Evolutionary conservation across 1,140 invertebrate species (phyloP).

Genomic region (Cydia fagiglandana): DNA sequence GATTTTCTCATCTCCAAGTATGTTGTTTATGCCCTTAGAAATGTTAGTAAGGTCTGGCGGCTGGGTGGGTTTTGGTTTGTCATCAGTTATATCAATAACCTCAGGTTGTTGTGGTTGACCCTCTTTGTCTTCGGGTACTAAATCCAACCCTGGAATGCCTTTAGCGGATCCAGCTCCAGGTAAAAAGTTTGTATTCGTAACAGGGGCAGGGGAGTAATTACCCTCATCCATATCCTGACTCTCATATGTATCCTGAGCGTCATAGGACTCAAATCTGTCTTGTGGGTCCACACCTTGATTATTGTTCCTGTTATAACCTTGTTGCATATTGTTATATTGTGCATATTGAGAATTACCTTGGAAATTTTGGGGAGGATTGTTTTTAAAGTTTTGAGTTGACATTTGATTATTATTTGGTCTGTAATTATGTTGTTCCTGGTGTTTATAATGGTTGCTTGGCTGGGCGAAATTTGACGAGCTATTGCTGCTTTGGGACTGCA

Average conservation of each 20-base stretch:
- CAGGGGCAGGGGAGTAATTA: background rate
- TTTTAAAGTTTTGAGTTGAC: constrained; percentile 39
- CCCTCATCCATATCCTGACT: constrained; percentile 32
- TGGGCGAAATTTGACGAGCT: constrained; percentile 33
- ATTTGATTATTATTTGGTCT: constrained; percentile 35
- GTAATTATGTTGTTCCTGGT: constrained; percentile 33
- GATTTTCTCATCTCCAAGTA: constrained; percentile 81
- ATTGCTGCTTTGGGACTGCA: constrained; percentile 32
- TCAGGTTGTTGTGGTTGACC: constrained; percentile 46
- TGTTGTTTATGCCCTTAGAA: constrained; percentile 81
- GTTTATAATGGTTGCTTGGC: constrained; percentile 36
- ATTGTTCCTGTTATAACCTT: constrained; percentile 48
- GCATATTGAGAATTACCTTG: constrained; percentile 35
- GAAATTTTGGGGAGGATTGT: constrained; percentile 40
- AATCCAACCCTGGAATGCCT: constrained; percentile 84
- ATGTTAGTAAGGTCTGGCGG: constrained; percentile 79
- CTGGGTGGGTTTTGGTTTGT: constrained; percentile 37
- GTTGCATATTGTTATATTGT: constrained; percentile 38
- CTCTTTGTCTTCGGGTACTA: constrained; percentile 75
- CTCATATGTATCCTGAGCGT: constrained; percentile 8
- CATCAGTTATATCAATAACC: constrained; percentile 67
- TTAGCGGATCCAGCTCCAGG: constrained; percentile 55
- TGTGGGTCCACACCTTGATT: constrained; percentile 47
- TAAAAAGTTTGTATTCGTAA: constrained; percentile 52
- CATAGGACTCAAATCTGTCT: constrained; percentile 54